phyloP scores from a whole-genome alignment of 2,888 invertebrate genomes.

The Hydriomena furcata region DNA sequence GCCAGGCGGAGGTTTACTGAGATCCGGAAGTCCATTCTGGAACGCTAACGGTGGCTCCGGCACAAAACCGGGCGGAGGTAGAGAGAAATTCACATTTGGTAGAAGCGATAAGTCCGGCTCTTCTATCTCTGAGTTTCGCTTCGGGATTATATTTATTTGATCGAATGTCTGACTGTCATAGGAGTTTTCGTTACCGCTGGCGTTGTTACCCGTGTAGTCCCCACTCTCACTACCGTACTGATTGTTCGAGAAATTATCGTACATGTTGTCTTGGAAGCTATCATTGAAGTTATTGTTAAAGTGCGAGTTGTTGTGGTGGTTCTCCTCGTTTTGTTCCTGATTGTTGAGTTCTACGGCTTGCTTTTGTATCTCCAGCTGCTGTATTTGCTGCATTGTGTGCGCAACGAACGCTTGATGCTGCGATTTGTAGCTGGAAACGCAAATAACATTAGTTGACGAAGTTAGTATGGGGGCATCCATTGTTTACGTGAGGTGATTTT shows the following conservation, averaged over 20 bases:
- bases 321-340: slow-evolving; percentile 62
- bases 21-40: slow-evolving; percentile 88
- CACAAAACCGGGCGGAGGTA: slow-evolving; percentile 75
- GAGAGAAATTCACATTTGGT: slow-evolving; percentile 75
- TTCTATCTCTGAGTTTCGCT: slow-evolving; percentile 53
- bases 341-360: slow-evolving; percentile 84
- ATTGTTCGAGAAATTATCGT: slow-evolving; percentile 63
- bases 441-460: background rate
- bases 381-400: slow-evolving; percentile 95
- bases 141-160: slow-evolving; percentile 63
- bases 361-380: slow-evolving; percentile 91
- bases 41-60: slow-evolving; percentile 70
- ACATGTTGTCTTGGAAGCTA: slow-evolving; percentile 56
- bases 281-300: slow-evolving; percentile 54
- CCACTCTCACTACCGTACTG: slow-evolving; percentile 71
- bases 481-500: no score
- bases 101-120: slow-evolving; percentile 64
- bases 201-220: slow-evolving; percentile 72
- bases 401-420: slow-evolving; percentile 98
- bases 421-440: slow-evolving; percentile 88
- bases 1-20: slow-evolving; percentile 94
- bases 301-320: slow-evolving; percentile 55
- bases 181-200: slow-evolving; percentile 79
- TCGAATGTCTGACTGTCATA: slow-evolving; percentile 77
- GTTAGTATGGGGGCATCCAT: no score